phyloP scores from a whole-genome alignment of 2,113 vertebrate genomes.

The Cephalophus harveyi region DNA sequence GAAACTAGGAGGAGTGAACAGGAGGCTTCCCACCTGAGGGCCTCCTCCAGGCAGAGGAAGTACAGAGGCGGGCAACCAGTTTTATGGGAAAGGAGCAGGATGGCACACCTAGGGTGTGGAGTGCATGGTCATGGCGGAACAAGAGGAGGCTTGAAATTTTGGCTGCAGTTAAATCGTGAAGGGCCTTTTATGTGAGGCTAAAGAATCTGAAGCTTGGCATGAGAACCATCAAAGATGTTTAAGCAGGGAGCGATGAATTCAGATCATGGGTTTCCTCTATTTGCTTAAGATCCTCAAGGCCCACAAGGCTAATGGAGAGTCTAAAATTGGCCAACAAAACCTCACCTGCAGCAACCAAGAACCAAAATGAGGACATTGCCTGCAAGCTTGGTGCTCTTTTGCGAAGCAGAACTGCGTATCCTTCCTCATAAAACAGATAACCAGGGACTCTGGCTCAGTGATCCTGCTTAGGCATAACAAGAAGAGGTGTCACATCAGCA shows the following conservation, averaged over 20 bases:
- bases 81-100: neutral
- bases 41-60: neutral
- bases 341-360: neutral
- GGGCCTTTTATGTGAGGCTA: neutral
- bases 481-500: slow-evolving; percentile 28
- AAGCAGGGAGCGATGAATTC: neutral
- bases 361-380: neutral
- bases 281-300: slow-evolving; percentile 1
- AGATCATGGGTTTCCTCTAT: neutral
- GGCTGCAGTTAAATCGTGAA: neutral
- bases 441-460: neutral
- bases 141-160: neutral
- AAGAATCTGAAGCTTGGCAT: neutral
- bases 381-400: neutral
- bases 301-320: neutral
- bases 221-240: neutral
- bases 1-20: neutral
- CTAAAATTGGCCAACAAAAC: neutral
- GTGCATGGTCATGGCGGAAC: neutral
- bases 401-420: neutral
- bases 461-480: neutral
- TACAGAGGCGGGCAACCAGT: neutral
- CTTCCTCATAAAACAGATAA: neutral
- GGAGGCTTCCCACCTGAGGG: neutral
- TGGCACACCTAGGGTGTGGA: neutral